Conservation (phyloP, 2,113 vertebrate genomes). For the Fregetta grallaria region DNA sequence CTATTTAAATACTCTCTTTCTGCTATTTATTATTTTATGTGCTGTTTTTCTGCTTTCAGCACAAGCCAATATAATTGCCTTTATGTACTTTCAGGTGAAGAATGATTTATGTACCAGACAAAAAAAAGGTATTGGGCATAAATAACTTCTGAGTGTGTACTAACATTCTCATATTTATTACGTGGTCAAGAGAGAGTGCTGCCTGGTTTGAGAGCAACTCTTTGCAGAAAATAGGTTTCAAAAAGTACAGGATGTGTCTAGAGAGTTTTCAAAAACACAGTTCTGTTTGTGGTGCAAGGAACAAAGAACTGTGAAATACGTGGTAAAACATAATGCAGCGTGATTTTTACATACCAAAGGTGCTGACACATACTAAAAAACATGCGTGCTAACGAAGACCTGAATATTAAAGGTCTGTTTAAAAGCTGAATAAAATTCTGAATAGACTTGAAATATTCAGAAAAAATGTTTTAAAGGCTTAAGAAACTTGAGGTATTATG, state of each 20-base stretch:
- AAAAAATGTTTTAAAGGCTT: neutral
- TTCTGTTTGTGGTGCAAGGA: neutral
- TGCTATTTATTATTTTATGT: neutral
- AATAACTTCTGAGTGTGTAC: neutral
- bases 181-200: neutral
- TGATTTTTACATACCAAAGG: neutral
- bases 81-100: neutral
- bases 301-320: neutral
- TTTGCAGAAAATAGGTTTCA: neutral
- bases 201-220: neutral
- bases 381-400: neutral
- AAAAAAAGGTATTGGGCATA: neutral
- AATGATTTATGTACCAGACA: neutral
- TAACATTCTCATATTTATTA: neutral
- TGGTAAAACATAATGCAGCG: neutral
- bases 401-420: neutral
- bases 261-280: conserved; percentile 32
- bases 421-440: neutral
- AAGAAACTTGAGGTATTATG: neutral
- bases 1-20: neutral
- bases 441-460: neutral
- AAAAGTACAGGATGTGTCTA: neutral
- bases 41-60: neutral
- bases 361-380: neutral
- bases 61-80: neutral